A percentile compares a stretch with the other conserved stretches of the same genome.
These are phyloP conservation scores for Drosophila meridionalis DNA, from an alignment of 2,888 invertebrate species.

Conservation along the genomic window DNA sequence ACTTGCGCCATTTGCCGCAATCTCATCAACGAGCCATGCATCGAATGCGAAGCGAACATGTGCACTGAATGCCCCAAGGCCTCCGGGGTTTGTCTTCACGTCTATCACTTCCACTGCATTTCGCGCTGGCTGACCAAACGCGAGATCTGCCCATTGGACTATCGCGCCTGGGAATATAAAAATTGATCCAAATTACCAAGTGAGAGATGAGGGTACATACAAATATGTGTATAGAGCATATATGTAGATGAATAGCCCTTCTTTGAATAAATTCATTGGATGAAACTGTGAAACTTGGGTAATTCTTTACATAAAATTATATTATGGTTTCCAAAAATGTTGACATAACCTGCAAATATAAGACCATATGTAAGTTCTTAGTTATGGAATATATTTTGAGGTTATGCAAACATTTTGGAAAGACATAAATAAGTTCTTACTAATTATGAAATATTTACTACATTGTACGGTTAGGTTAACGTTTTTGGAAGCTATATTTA, in stretches of 20 bases:
- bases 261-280: neutral
- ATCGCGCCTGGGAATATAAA: conserved; percentile 19
- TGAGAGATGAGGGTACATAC: no score
- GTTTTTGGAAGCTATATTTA: no score
- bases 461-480: no score
- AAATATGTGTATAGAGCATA: neutral
- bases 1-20: conserved; percentile 36
- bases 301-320: no score
- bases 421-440: no score
- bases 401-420: no score
- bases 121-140: conserved; percentile 23
- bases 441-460: no score
- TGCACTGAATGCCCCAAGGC: conserved; percentile 12
- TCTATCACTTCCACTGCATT: conserved; percentile 31
- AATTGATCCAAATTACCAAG: neutral
- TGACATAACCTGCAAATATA: no score
- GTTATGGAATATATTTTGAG: no score
- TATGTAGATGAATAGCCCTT: no score
- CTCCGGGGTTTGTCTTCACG: conserved; percentile 12
- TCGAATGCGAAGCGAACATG: conserved; percentile 17
- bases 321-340: no score
- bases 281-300: neutral
- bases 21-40: conserved; percentile 18
- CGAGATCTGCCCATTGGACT: conserved; percentile 23
- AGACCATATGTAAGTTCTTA: no score